Conservation (phyloP, 2,113 vertebrate species). For the Anser cygnoides region DNA sequence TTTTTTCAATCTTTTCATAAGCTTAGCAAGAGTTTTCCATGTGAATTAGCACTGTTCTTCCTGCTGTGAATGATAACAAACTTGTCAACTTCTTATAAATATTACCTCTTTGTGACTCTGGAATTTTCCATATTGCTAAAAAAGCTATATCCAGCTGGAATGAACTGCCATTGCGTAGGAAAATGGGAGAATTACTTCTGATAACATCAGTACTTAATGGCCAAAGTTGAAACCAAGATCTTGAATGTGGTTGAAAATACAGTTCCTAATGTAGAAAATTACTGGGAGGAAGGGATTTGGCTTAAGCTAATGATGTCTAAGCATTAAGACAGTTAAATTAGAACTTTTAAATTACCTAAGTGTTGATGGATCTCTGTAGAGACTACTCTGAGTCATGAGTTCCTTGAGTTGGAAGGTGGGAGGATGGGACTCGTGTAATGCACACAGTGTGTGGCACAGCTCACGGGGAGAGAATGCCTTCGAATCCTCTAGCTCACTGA, state of each 20-base stretch:
- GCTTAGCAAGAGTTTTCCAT: neutral
- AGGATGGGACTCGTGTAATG: constrained; percentile 20
- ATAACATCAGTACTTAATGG: neutral
- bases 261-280: neutral
- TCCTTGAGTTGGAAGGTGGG: constrained; percentile 4
- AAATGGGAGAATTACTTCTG: neutral
- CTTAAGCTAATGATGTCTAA: constrained; percentile 43
- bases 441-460: neutral
- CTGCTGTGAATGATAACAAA: neutral
- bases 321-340: constrained; percentile 57
- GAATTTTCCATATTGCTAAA: neutral
- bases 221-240: neutral
- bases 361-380: constrained; percentile 17
- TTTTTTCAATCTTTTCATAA: neutral
- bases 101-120: neutral
- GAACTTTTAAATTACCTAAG: constrained; percentile 62
- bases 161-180: neutral
- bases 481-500: neutral
- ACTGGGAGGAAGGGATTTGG: neutral
- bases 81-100: neutral
- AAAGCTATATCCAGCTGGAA: neutral
- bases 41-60: neutral
- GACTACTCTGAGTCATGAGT: constrained; percentile 26
- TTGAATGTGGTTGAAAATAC: neutral
- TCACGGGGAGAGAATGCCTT: neutral